Conservation (phyloP, 2,888 invertebrate species). For the Drosophila dives region DNA sequence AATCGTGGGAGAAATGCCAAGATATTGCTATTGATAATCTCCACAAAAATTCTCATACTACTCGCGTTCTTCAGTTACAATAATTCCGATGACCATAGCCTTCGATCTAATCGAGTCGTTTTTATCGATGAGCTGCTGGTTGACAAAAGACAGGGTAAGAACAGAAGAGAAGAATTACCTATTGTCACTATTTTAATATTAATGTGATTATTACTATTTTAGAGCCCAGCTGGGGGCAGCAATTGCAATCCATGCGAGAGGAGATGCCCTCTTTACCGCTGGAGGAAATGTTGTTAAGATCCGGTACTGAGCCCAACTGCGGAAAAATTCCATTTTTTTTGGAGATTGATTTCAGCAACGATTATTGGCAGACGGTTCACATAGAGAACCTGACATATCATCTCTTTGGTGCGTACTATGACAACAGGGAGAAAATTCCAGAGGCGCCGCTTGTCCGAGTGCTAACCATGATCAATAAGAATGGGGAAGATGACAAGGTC, state of each 20-base stretch:
- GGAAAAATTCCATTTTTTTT: constrained; percentile 88
- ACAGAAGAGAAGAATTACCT: background rate
- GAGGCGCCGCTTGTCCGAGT: constrained; percentile 93
- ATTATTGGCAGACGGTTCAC: constrained; percentile 94
- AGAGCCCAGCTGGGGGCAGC: constrained; percentile 43
- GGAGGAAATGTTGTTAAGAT: constrained; percentile 36
- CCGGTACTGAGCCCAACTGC: constrained; percentile 11
- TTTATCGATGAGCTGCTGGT: constrained; percentile 40
- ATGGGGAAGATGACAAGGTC: constrained; percentile 86
- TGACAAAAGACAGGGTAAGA: constrained; percentile 37
- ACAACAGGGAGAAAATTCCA: constrained; percentile 89
- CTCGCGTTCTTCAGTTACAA: constrained; percentile 14
- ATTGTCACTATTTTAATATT: background rate
- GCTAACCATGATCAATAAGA: constrained; percentile 93
- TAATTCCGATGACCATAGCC: background rate
- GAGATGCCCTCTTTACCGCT: constrained; percentile 66
- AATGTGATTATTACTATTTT: background rate
- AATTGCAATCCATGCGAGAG: constrained; percentile 43
- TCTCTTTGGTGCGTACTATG: constrained; percentile 94
- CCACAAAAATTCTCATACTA: constrained; percentile 34
- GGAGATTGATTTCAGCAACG: constrained; percentile 95
- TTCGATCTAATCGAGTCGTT: background rate
- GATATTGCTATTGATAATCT: constrained; percentile 31
- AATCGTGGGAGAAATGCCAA: constrained; percentile 21
- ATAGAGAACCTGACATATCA: constrained; percentile 93